Evolutionary conservation across 2,888 invertebrate genomes (phyloP).

Genomic region (Himalopsyche tibetana): DNA sequence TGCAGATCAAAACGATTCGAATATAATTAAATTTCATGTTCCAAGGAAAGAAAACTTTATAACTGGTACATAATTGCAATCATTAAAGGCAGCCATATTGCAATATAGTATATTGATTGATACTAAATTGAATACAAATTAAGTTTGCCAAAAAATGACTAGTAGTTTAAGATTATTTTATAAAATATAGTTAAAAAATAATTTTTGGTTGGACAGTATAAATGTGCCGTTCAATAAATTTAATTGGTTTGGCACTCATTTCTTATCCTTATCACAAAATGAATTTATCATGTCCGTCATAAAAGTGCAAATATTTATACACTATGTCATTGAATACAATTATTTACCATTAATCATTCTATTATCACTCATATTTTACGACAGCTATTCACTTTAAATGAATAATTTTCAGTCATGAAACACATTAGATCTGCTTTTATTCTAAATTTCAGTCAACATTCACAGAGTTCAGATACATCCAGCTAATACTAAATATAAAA

Average conservation of each 20-base stretch:
- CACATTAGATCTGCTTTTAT: too few species aligned
- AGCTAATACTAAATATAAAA: background rate
- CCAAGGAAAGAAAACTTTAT: too few species aligned
- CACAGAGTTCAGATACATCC: background rate
- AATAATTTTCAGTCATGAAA: background rate
- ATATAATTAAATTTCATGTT: too few species aligned
- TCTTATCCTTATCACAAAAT: too few species aligned
- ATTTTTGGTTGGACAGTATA: constrained; percentile 9
- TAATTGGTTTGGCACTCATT: too few species aligned
- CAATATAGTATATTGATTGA: background rate
- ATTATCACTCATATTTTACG: constrained; percentile 3
- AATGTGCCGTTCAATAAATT: background rate
- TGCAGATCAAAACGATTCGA: too few species aligned
- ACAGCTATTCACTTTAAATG: background rate
- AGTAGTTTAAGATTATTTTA: background rate
- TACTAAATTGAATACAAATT: background rate
- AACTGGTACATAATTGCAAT: too few species aligned
- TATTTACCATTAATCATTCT: background rate
- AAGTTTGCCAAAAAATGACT: constrained; percentile 19
- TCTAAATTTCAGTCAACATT: too few species aligned
- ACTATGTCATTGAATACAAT: too few species aligned
- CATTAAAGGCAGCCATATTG: too few species aligned
- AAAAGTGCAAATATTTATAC: background rate
- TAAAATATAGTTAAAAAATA: constrained; percentile 3
- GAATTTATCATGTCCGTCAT: background rate